Evolutionary conservation across 2,797 vertebrate genomes (phyloP).

Genomic region (Dendrocincla fuliginosa): DNA sequence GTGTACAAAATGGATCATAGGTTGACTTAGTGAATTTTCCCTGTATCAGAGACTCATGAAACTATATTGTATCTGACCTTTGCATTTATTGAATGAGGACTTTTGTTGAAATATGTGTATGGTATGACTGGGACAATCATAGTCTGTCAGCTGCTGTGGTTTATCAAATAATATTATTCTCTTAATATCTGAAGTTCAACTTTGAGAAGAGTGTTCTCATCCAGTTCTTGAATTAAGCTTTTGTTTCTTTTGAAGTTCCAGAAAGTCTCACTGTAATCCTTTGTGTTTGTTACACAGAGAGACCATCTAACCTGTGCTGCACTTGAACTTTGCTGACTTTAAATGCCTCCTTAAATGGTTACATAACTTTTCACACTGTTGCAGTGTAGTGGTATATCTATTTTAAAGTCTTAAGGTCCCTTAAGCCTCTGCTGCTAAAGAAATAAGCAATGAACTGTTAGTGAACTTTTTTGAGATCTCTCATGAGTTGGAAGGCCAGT

Average conservation of each 20-base stretch:
- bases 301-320: accelerated
- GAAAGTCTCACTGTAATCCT: background rate
- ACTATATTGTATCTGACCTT: background rate
- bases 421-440: background rate
- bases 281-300: background rate
- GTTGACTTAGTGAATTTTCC: constrained; percentile 19
- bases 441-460: background rate
- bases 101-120: background rate
- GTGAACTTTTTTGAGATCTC: background rate
- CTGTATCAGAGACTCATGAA: background rate
- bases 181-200: background rate
- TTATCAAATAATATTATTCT: background rate
- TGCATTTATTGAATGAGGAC: background rate
- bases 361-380: background rate
- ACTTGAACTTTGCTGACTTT: background rate
- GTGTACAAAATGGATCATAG: background rate
- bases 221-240: background rate
- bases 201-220: background rate
- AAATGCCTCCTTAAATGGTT: background rate
- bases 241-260: background rate
- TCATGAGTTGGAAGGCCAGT: background rate
- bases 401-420: background rate
- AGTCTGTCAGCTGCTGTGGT: background rate
- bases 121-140: background rate
- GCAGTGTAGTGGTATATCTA: background rate